Percentiles rank a stretch among this genome's conserved stretches.
Conservation (phyloP, 2,888 invertebrate species). For the Parnassius apollo region DNA sequence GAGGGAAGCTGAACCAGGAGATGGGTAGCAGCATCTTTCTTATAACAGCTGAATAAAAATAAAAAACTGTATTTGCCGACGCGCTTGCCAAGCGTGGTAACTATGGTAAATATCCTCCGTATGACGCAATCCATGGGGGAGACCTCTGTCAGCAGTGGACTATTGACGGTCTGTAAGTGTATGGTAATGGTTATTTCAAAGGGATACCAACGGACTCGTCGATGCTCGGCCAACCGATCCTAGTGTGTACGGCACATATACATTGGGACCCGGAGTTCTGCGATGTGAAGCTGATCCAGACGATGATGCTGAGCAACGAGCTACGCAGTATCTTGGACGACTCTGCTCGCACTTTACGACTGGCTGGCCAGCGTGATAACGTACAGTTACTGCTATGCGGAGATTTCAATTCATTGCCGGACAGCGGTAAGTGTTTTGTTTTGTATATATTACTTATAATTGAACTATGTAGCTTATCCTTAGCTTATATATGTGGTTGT, state of each 20-base stretch:
- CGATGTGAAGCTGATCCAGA: slow-evolving; percentile 99
- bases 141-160: too few relatives aligned
- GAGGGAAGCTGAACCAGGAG: too few relatives aligned
- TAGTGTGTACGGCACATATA: slow-evolving; percentile 99
- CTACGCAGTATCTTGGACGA: slow-evolving; percentile 93
- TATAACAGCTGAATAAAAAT: too few relatives aligned
- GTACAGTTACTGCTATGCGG: slow-evolving; percentile 97
- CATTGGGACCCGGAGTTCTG: slow-evolving; percentile 99
- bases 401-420: slow-evolving; percentile 98
- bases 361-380: slow-evolving; percentile 86
- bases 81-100: too few relatives aligned
- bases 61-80: too few relatives aligned
- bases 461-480: too few relatives aligned
- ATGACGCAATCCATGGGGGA: too few relatives aligned
- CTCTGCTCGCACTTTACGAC: slow-evolving; percentile 89
- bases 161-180: too few relatives aligned
- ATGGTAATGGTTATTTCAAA: slow-evolving; percentile 36
- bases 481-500: too few relatives aligned
- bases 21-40: too few relatives aligned
- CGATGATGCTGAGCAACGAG: slow-evolving; percentile 99
- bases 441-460: neutral
- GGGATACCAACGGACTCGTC: slow-evolving; percentile 88
- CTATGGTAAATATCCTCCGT: too few relatives aligned
- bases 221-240: slow-evolving; percentile 90
- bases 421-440: slow-evolving; percentile 85